Evolutionary conservation across 2,888 invertebrate species (phyloP).

Genomic region (Temnothorax rugatulus): DNA sequence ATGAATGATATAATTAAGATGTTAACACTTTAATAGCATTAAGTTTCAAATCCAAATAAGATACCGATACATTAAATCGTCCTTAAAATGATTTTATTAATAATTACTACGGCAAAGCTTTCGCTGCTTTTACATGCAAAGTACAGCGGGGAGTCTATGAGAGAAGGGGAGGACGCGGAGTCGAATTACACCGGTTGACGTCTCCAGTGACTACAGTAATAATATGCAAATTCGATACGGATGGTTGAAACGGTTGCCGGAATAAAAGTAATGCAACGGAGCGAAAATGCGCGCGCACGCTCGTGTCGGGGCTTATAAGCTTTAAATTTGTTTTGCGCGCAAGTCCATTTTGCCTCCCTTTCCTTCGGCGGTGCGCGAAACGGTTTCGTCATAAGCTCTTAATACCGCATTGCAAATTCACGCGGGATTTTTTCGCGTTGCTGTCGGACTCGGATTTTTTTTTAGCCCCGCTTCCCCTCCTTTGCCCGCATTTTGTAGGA

Average conservation of each 20-base stretch:
- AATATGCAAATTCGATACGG: conserved; percentile 54
- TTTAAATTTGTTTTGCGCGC: conserved; percentile 66
- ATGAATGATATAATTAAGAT: background rate
- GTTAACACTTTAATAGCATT: background rate
- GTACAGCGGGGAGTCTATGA: background rate
- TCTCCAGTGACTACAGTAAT: conserved; percentile 44
- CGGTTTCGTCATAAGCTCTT: conserved; percentile 67
- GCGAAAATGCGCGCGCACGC: conserved; percentile 50
- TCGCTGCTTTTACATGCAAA: conserved; percentile 25
- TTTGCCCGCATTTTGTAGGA: conserved; percentile 61
- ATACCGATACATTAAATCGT: background rate
- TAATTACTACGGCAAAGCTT: conserved; percentile 12
- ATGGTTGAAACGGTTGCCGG: conserved; percentile 45
- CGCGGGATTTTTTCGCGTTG: conserved; percentile 62
- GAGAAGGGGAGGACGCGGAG: background rate
- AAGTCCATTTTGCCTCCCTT: conserved; percentile 51
- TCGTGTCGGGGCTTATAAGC: conserved; percentile 58
- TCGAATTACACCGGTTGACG: conserved; percentile 41
- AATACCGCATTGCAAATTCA: conserved; percentile 71
- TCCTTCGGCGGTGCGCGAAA: conserved; percentile 39
- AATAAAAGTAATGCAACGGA: conserved; percentile 46
- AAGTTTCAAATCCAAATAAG: conserved; percentile 12
- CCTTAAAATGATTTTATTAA: conserved; percentile 1
- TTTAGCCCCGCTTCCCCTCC: background rate
- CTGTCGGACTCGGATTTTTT: conserved; percentile 48